Base-by-base conservation (phyloP, 2,888 invertebrate genomes). In the Alsophila aescularia region DNA sequence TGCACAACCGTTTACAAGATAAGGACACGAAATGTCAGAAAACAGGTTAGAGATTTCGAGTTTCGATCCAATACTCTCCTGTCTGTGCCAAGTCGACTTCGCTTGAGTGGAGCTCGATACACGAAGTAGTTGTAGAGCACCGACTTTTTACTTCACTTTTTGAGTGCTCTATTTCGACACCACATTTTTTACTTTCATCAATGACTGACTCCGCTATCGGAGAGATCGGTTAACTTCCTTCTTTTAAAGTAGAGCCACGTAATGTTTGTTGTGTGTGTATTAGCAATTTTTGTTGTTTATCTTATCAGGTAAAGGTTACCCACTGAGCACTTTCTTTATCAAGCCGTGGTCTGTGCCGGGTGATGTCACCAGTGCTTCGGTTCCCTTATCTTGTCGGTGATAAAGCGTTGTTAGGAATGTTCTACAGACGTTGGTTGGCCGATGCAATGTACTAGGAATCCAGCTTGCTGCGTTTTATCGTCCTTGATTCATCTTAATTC, bases 1-100 rank as follows among this genome's bases (percentile, higher is more conserved):
- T 73, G 59, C 67, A 69, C 66, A 62, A 57, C 58, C 59, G 67
- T 64, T 67, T 56, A 79, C 60, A 61, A 73, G 85, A 90, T 70
- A 81, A 79, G 80, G 89, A 90, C 75, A 75, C 67, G 60, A 72
- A 72, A 80, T 72, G 66, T 70, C 74, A 80, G 76, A 83, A 81
- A 90, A 90, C 91, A 85, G 88, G 90, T 91, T 91, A 81, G 73
- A 82, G 85, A 90, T 89, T 91, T 91, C 91, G 89, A 90, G 89
- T 90, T 89, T 87, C 85, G 85, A 90, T 87, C 85, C 89, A 87
- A 90, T 91, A 90, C 81, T 89, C 90, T 88, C 86, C 85, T 80
- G 89, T 84, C 88, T 89, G 82, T 80, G 79, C 81, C 81, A 79
- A 88, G 86, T 81, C 79, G 77, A 83, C 81, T 81, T 77, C 75